phyloP scores from a whole-genome alignment of 2,113 vertebrate genomes.

The Phyllopteryx taeniolatus region DNA sequence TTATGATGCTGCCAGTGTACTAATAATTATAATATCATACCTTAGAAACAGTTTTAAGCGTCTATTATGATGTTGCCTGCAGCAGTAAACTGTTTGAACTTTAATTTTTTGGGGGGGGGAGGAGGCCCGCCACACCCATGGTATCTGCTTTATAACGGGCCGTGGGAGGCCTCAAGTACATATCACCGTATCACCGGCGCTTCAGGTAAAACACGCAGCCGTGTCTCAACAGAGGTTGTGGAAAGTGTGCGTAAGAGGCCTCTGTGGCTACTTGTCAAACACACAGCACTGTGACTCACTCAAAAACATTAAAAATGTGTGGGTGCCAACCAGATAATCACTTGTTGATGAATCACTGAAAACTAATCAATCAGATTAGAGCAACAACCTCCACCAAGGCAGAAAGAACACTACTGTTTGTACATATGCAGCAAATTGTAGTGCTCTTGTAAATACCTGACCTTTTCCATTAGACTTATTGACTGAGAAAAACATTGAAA shows the following conservation, averaged over 20 bases:
- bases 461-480: neutral
- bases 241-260: conserved; percentile 30
- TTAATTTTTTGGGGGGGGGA: neutral
- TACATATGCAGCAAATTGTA: no score
- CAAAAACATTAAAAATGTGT: conserved; percentile 10
- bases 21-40: neutral
- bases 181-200: neutral
- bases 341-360: neutral
- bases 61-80: neutral
- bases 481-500: neutral
- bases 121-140: neutral
- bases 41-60: neutral
- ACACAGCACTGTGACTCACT: conserved; percentile 30
- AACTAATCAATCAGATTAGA: neutral
- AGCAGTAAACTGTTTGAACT: conserved; percentile 5
- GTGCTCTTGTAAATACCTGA: neutral
- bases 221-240: conserved; percentile 14
- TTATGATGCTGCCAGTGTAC: neutral
- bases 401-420: no score
- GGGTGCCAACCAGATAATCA: neutral
- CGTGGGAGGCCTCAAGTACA: neutral
- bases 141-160: conserved; percentile 24
- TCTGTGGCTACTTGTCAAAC: neutral
- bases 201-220: neutral
- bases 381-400: neutral